These are phyloP conservation scores for Poecilia velifera DNA, from an alignment of 2,797 vertebrate species.

Conservation along the genomic window DNA sequence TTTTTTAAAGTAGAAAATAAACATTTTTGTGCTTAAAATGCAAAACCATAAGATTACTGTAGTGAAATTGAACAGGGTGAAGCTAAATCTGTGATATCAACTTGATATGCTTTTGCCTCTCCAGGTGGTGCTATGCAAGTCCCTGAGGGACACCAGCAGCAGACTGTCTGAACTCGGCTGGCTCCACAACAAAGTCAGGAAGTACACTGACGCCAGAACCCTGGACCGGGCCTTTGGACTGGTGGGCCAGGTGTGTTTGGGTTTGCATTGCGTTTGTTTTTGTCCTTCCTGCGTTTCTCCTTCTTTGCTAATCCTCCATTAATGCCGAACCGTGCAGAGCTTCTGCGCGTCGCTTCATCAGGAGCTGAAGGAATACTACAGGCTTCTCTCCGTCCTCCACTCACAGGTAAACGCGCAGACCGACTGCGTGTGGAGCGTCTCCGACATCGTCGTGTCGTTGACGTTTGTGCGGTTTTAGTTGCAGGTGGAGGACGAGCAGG, in stretches of 20 bases:
- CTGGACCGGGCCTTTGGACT: slow-evolving; percentile 95
- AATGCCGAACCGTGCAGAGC: slow-evolving; percentile 87
- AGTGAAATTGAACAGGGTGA: too few species aligned
- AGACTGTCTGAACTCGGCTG: slow-evolving; percentile 94
- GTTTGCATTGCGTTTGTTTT: neutral
- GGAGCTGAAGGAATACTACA: slow-evolving; percentile 96
- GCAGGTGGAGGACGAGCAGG: slow-evolving; percentile 95
- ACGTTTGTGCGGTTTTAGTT: slow-evolving; percentile 75
- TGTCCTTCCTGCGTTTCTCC: neutral
- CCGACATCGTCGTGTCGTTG: neutral
- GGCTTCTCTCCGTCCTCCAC: slow-evolving; percentile 94
- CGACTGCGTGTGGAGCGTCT: neutral
- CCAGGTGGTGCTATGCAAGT: slow-evolving; percentile 90
- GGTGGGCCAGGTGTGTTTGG: slow-evolving; percentile 90
- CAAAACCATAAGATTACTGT: too few species aligned
- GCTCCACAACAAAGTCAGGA: slow-evolving; percentile 98
- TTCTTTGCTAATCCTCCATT: slow-evolving; percentile 43
- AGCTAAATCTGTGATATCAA: neutral
- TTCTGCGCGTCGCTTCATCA: slow-evolving; percentile 97
- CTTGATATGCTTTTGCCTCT: slow-evolving; percentile 31
- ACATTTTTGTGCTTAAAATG: too few species aligned
- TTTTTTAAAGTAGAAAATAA: too few species aligned
- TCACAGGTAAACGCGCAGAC: slow-evolving; percentile 85
- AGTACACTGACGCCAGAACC: slow-evolving; percentile 93
- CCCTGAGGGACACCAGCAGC: slow-evolving; percentile 90